These are phyloP conservation scores for Rousettus madagascariensis DNA, from an alignment of 2,797 vertebrate genomes.

Conservation along the genomic window DNA sequence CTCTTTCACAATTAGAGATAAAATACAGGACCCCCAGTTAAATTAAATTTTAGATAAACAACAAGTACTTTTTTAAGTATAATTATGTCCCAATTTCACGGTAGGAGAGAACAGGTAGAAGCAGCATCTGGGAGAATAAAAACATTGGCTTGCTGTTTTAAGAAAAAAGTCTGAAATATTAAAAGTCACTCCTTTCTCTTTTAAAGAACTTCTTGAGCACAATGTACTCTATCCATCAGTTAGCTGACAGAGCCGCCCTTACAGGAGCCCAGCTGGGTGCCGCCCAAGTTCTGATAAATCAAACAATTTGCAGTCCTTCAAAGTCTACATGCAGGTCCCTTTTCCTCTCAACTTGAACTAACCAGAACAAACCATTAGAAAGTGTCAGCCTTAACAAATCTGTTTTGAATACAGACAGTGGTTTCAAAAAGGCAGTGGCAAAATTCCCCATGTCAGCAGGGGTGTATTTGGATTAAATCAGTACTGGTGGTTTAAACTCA, in stretches of 20 bases:
- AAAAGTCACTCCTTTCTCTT: background rate
- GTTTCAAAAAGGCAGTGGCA: background rate
- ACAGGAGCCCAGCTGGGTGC: background rate
- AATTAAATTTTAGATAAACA: conserved; percentile 25
- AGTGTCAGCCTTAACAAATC: background rate
- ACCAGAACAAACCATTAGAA: background rate
- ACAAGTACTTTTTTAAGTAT: background rate
- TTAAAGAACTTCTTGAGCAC: background rate
- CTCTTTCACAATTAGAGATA: background rate
- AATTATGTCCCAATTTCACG: background rate
- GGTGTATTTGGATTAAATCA: conserved; percentile 8
- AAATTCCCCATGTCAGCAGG: background rate
- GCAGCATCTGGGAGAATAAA: background rate
- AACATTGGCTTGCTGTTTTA: background rate
- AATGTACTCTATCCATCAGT: background rate
- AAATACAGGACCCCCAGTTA: background rate
- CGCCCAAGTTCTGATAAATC: background rate
- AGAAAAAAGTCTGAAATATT: background rate
- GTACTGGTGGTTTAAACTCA: background rate
- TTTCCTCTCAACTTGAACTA: background rate
- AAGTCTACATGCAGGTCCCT: background rate
- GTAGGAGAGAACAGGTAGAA: background rate
- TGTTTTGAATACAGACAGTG: background rate
- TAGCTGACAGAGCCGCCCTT: background rate
- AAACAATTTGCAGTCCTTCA: background rate